Conservation (phyloP, 23 tunicate species). For the Aplidium turbinatum region DNA sequence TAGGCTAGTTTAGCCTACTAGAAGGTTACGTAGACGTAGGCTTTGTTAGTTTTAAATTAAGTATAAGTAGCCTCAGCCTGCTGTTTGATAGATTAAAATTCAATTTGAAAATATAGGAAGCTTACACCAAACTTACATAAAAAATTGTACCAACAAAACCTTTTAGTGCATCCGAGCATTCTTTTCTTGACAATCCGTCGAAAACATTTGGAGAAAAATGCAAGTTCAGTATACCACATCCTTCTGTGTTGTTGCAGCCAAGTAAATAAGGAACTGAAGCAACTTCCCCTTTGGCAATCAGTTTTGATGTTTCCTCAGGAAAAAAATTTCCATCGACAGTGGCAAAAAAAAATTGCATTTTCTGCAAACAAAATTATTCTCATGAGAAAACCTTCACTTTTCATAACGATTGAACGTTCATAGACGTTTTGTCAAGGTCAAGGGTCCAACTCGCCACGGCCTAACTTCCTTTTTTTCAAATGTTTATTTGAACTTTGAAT, state of each 20-base stretch:
- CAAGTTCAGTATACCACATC: slow-evolving; percentile 24
- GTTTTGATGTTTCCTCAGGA: slow-evolving; percentile 6
- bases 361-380: slow-evolving; percentile 1
- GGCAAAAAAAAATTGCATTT: not conserved
- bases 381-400: too few relatives aligned
- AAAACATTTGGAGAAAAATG: slow-evolving; percentile 12
- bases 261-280: slow-evolving; percentile 53
- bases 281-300: not conserved
- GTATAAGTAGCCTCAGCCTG: not conserved
- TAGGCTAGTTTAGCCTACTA: not conserved
- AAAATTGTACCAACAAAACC: slow-evolving; percentile 2
- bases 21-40: not conserved
- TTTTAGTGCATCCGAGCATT: slow-evolving; percentile 3
- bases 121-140: not conserved
- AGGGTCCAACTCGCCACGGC: too few relatives aligned
- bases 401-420: too few relatives aligned
- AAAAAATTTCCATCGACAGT: slow-evolving; percentile 45
- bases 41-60: not conserved
- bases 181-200: slow-evolving; percentile 29
- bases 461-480: too few relatives aligned
- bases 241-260: slow-evolving; percentile 59
- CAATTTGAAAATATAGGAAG: too few relatives aligned
- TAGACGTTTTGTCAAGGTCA: not conserved
- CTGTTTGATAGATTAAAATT: not conserved
- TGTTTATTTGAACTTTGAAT: too few relatives aligned